phyloP scores from a whole-genome alignment of 2,113 vertebrate genomes.

The Bos javanicus region DNA sequence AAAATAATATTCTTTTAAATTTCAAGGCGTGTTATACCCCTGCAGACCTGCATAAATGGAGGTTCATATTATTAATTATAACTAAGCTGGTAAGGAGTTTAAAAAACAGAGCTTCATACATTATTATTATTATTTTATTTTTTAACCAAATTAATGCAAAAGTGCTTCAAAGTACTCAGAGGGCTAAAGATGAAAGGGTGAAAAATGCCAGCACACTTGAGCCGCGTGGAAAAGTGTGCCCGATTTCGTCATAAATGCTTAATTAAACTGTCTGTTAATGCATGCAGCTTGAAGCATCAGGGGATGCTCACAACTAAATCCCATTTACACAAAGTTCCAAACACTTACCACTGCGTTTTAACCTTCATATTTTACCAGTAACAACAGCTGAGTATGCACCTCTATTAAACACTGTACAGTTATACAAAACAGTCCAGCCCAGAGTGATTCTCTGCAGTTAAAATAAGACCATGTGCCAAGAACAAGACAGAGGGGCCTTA shows the following conservation, averaged over 20 bases:
- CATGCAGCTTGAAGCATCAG: conserved; percentile 96
- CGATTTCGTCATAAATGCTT: conserved; percentile 92
- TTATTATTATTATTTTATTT: conserved; percentile 71
- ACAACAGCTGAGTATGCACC: conserved; percentile 90
- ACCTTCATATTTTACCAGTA: conserved; percentile 94
- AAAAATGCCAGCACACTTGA: conserved; percentile 88
- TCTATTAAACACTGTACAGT: conserved; percentile 92
- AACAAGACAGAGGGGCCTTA: conserved; percentile 92
- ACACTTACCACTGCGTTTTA: conserved; percentile 95
- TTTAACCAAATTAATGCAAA: conserved; percentile 89
- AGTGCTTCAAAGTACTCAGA: conserved; percentile 98
- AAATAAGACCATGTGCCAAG: conserved; percentile 93
- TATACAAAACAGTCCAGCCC: conserved; percentile 88
- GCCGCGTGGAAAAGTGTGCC: conserved; percentile 90
- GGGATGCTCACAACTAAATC: conserved; percentile 92
- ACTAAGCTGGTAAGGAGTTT: conserved; percentile 82
- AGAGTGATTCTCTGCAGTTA: conserved; percentile 86
- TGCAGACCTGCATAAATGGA: conserved; percentile 82
- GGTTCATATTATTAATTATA: conserved; percentile 78
- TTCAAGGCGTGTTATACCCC: conserved; percentile 84
- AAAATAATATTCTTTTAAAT: conserved; percentile 86
- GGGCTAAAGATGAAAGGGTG: conserved; percentile 96
- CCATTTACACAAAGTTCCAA: conserved; percentile 96
- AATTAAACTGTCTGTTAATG: conserved; percentile 95
- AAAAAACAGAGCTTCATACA: conserved; percentile 79